Base-by-base conservation (phyloP, 2,888 invertebrate genomes). In the Altica lythri region DNA sequence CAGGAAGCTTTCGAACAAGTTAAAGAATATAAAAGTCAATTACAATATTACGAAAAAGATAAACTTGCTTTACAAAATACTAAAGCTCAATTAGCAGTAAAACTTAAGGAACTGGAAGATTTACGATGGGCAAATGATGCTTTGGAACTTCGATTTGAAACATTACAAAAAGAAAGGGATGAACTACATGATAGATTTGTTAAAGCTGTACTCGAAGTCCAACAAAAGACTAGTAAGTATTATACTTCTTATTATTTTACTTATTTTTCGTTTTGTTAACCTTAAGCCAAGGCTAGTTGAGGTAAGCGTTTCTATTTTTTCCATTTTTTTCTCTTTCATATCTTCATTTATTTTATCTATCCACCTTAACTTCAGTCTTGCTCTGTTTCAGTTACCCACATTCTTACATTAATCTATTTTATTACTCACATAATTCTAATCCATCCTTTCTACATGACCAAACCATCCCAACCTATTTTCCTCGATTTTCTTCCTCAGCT, bases 31-130 rank as follows among this genome's bases (percentile, higher is more conserved):
- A 85, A 84, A 60, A 82, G 89, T 53, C 88, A 90, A 69, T 80
- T 93, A 70, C 83, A 84, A n/a, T 90, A 91, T 74, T 92, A 92
- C 66, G 89, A 90, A 55, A 89, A 92, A 61, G 92, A 94, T 73
- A 92, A 91, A 69, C 82, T 86, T 58, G 86, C 68, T 1, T 53
- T 72, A 25, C 63, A 62, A 32, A 82, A 81, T 69, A 82, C 83
- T 1, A 85, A 83, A 71, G 77, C 77, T 18, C 75, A 76, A 57
- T 67, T 81, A 22, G 55, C 65, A 5, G 62, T 69, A 19, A 74
- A 80, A 1, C 72, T 74, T n/a, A 83, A 83, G 68, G 79, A 86
- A 63, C 73, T 84, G 25, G 83, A 83, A 55, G 82, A 82, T 27
- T 69, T 86, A 2, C 81, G 79, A 59, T 85, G 84, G 83, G 82